phyloP scores from a whole-genome alignment of 2,797 vertebrate species.

The Anguilla pacifica region DNA sequence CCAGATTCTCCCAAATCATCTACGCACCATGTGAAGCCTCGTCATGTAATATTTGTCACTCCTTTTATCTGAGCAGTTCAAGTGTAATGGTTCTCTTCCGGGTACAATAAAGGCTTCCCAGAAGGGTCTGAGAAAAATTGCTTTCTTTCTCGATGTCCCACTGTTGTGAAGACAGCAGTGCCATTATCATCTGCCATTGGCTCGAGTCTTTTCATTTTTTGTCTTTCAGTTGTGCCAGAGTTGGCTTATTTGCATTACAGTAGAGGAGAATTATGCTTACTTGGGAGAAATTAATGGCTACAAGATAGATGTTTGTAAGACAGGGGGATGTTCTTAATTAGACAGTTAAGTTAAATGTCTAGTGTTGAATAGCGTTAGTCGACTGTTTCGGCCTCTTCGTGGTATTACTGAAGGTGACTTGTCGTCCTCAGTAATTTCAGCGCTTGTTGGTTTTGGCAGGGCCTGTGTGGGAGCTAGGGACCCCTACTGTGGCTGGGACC shows the following conservation, averaged over 20 bases:
- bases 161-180: not conserved
- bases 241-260: conserved; percentile 12
- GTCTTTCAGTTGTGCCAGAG: conserved; percentile 13
- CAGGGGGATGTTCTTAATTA: not conserved
- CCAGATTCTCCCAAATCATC: not conserved
- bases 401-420: conserved; percentile 12
- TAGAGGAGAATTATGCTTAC: not conserved
- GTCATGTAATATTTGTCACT: not conserved
- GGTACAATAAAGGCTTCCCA: not conserved
- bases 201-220: not conserved
- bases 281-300: not conserved
- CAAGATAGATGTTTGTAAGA: not conserved
- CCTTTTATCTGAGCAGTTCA: not conserved
- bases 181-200: not conserved
- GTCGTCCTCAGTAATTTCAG: not conserved
- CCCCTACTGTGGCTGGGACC: conserved; percentile 96
- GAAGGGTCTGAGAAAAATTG: not conserved
- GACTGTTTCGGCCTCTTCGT: not conserved
- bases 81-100: not conserved
- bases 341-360: not conserved
- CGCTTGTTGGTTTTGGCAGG: conserved; percentile 62
- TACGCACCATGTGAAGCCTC: not conserved
- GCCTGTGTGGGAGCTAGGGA: conserved; percentile 91
- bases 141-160: not conserved
- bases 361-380: not conserved